phyloP scores from a whole-genome alignment of 2,797 vertebrate genomes.

The Sebastes steindachneri region DNA sequence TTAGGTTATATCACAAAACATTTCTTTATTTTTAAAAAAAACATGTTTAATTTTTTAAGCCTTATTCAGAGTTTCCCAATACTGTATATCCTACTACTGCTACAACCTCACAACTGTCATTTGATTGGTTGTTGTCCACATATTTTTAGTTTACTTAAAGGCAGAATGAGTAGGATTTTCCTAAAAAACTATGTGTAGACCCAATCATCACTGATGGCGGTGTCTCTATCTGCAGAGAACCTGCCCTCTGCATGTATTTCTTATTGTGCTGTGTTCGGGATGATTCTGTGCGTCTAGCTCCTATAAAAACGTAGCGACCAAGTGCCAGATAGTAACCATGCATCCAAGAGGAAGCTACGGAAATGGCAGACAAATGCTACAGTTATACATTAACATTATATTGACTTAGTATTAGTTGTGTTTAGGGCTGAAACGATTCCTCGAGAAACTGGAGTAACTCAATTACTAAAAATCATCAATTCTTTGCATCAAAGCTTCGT shows the following conservation, averaged over 20 bases:
- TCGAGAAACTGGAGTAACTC: no score
- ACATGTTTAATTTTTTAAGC: background rate
- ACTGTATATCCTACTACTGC: background rate
- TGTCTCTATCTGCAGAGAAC: background rate
- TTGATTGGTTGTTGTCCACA: background rate
- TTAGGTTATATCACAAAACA: background rate
- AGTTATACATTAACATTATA: no score
- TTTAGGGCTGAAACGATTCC: no score
- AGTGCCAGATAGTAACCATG: background rate
- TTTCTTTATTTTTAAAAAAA: background rate
- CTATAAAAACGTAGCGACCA: background rate
- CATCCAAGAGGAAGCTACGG: no score
- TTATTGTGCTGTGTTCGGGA: background rate
- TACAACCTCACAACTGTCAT: background rate
- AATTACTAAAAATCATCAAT: no score
- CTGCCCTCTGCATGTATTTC: background rate
- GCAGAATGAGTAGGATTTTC: no score
- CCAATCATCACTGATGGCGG: background rate
- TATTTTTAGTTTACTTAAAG: background rate
- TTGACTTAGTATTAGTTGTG: no score
- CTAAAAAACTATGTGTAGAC: background rate
- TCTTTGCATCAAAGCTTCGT: no score
- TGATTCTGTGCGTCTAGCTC: accelerated
- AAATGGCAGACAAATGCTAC: no score
- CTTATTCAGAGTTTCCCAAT: background rate